Conservation (phyloP, 2,888 invertebrate species). For the Sinohyriopsis cumingii region DNA sequence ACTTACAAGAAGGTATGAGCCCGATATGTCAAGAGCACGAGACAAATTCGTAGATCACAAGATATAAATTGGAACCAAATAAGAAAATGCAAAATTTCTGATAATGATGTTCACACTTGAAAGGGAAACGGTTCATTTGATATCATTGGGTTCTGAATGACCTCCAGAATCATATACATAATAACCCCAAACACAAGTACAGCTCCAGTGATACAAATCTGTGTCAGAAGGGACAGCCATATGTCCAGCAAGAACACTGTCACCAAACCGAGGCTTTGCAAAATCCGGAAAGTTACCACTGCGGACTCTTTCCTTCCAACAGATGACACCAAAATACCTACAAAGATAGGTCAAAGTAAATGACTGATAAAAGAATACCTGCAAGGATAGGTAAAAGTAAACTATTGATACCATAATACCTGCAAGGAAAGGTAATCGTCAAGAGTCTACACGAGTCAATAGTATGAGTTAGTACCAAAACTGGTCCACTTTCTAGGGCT, state of each 20-base stretch:
- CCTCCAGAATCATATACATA: conserved; percentile 45
- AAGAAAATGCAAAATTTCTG: too few species aligned
- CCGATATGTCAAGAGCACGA: too few species aligned
- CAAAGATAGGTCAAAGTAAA: background rate
- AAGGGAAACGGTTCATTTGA: conserved; percentile 44
- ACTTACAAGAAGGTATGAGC: too few species aligned
- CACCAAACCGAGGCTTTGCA: conserved; percentile 56
- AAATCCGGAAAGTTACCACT: conserved; percentile 53
- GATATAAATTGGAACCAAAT: too few species aligned
- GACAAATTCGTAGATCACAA: too few species aligned
- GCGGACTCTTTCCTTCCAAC: conserved; percentile 50
- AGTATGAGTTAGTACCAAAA: too few species aligned
- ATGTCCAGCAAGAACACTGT: conserved; percentile 42
- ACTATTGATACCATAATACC: too few species aligned
- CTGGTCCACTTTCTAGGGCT: too few species aligned
- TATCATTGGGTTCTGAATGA: conserved; percentile 40
- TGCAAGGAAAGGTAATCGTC: too few species aligned
- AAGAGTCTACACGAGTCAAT: too few species aligned
- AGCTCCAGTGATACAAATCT: conserved; percentile 41
- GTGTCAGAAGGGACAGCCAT: conserved; percentile 36
- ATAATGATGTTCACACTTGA: too few species aligned
- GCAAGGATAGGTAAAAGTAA: too few species aligned
- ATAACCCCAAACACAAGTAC: conserved; percentile 45
- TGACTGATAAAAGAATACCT: background rate
- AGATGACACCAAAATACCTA: conserved; percentile 30